phyloP scores from a whole-genome alignment of 92 coral and sea anemone genomes.

The Porites rus region DNA sequence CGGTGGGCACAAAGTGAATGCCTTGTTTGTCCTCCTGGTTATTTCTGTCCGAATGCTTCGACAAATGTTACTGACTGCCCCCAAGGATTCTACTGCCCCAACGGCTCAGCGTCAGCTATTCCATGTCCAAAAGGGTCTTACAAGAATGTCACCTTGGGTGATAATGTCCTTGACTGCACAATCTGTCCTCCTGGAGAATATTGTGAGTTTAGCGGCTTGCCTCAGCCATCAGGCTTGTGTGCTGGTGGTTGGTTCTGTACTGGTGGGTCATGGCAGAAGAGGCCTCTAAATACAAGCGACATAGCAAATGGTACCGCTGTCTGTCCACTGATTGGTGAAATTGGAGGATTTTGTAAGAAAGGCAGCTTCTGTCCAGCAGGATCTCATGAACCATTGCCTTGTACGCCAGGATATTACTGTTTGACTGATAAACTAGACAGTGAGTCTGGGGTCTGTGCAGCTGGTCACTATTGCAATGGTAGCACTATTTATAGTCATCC shows the following conservation, averaged over 20 bases:
- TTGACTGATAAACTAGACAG: constrained; percentile 77
- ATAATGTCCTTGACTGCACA: constrained; percentile 80
- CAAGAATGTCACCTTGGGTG: constrained; percentile 92
- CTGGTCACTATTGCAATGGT: constrained; percentile 98
- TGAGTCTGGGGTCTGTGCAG: constrained; percentile 88
- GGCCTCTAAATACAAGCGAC: constrained; percentile 80
- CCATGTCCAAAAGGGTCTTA: constrained; percentile 96
- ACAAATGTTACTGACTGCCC: constrained; percentile 80
- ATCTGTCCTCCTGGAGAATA: constrained; percentile 95
- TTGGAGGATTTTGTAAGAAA: constrained; percentile 95
- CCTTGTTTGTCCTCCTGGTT: constrained; percentile 82
- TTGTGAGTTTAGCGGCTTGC: constrained; percentile 85
- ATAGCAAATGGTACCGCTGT: constrained; percentile 88
- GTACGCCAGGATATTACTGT: constrained; percentile 97
- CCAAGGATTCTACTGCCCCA: constrained; percentile 89
- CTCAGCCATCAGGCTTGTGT: constrained; percentile 86
- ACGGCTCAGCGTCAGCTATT: constrained; percentile 77
- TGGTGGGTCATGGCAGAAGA: constrained; percentile 98
- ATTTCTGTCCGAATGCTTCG: constrained; percentile 98
- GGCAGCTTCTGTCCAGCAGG: constrained; percentile 96
- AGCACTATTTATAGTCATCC: constrained; percentile 89
- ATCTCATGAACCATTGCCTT: constrained; percentile 86
- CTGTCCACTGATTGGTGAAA: constrained; percentile 92
- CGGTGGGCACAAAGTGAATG: constrained; percentile 89
- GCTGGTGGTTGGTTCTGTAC: constrained; percentile 96